Conservation (phyloP, 2,888 invertebrate genomes). For the Drosophila hawaiiensis region DNA sequence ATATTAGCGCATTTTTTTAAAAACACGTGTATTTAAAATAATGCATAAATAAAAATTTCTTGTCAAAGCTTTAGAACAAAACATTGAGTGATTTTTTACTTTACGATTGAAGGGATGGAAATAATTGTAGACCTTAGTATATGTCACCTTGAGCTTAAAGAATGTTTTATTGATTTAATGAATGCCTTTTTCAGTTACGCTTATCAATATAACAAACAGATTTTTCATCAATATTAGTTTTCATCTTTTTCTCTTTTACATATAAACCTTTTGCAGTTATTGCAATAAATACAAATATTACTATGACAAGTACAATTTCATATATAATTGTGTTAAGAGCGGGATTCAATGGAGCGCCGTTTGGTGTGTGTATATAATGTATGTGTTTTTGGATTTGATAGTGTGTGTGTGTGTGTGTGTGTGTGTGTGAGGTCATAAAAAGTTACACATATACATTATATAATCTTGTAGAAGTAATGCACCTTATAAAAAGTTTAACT, state of each 20-base stretch:
- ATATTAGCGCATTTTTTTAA: constrained; percentile 26
- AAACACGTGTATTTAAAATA: constrained; percentile 39
- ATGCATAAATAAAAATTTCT: constrained; percentile 54
- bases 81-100: constrained; percentile 3
- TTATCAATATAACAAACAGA: constrained; percentile 81
- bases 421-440: constrained; percentile 49
- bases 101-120: not conserved
- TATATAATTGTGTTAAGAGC: constrained; percentile 57
- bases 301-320: constrained; percentile 72
- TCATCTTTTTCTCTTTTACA: constrained; percentile 50
- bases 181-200: constrained; percentile 72
- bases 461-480: constrained; percentile 63
- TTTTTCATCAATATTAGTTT: constrained; percentile 68
- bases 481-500: constrained; percentile 64
- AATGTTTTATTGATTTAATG: constrained; percentile 79
- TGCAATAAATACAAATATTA: constrained; percentile 72
- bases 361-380: constrained; percentile 29
- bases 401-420: constrained; percentile 19
- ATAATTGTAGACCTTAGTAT: not conserved
- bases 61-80: constrained; percentile 59
- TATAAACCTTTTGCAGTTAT: constrained; percentile 64
- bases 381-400: constrained; percentile 2
- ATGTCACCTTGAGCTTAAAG: constrained; percentile 66
- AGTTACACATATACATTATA: constrained; percentile 44
- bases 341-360: constrained; percentile 44